Evolutionary conservation across 2,113 vertebrate genomes (phyloP), one percentile per base, ranked within the genome.

Genomic region (Zapornia atra): DNA sequence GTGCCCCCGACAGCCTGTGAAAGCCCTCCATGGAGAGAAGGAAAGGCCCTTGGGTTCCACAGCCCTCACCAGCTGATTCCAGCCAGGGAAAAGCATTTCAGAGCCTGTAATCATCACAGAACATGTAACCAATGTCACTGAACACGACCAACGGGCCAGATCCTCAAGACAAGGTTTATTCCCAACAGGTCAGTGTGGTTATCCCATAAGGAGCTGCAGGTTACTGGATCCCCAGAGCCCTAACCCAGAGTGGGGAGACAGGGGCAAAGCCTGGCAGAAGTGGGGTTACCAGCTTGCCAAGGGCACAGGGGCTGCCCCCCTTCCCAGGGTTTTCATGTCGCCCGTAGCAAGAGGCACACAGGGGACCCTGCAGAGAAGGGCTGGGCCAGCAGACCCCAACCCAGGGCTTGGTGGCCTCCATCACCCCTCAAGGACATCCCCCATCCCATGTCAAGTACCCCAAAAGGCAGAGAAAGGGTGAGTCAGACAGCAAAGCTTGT

Each of bases 201-300:
- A 64, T 14, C 76, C 70, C 17, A 0, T 26, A 3, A 48, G 0
- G 15, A 20, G 71, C 9, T 6, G 1, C 25, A 51, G 18, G 0
- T 46, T n/a, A 25, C 29, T 1, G 5, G 44, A 61, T 72, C 76
- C 12, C 76, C 3, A 1, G n/a, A 19, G 38, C 29, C 26, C 59
- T 22, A n/a, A 31, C 16, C 38, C 1, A 0, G 38, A 26, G 40
- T 6, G 14, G 69, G 33, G 59, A 5, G 24, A 8, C 0, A 22
- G 71, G 1, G n/a, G 16, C 42, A 19, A 54, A 3, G 44, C 6
- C 5, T 31, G 57, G 38, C 54, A 79, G 36, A 75, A 59, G n/a
- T 6, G 2, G 0, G 0, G 13, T 3, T 8, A 15, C 34, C 2
- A 3, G 25, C 38, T 40, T 22, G n/a, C 57, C 42, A 26, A 13